Conservation (phyloP, 2,113 vertebrate genomes). For the Marmota flaviventris region DNA sequence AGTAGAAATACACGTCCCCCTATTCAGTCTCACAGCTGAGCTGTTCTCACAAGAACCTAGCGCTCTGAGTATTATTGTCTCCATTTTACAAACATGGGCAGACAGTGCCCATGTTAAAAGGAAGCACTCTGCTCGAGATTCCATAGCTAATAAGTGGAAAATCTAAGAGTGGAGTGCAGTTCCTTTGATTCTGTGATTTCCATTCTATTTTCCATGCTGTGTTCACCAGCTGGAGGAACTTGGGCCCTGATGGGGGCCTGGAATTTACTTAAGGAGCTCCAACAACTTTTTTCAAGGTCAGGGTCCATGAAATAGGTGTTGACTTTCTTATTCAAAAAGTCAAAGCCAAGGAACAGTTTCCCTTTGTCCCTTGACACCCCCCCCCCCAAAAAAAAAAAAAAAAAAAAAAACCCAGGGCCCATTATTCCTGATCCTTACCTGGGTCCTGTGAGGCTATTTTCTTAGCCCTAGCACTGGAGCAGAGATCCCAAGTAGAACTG, state of each 20-base stretch:
- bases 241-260: background rate
- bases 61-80: background rate
- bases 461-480: background rate
- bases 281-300: background rate
- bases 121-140: background rate
- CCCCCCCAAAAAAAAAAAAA: too few species aligned
- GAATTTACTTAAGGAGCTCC: background rate
- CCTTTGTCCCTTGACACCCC: background rate
- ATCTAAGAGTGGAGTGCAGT: background rate
- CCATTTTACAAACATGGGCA: slow-evolving; percentile 14
- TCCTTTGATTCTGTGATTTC: background rate
- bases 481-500: background rate
- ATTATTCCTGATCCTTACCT: background rate
- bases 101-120: background rate
- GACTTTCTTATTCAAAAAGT: background rate
- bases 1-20: background rate
- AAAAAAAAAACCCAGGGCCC: background rate
- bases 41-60: background rate
- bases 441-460: slow-evolving; percentile 14
- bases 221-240: background rate
- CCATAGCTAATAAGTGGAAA: background rate
- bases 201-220: background rate
- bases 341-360: background rate
- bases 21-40: background rate
- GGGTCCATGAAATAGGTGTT: background rate